Evolutionary conservation across 2,888 invertebrate genomes (phyloP), one percentile per base, ranked within the genome.

Genomic region (Lochmaea capreae): DNA sequence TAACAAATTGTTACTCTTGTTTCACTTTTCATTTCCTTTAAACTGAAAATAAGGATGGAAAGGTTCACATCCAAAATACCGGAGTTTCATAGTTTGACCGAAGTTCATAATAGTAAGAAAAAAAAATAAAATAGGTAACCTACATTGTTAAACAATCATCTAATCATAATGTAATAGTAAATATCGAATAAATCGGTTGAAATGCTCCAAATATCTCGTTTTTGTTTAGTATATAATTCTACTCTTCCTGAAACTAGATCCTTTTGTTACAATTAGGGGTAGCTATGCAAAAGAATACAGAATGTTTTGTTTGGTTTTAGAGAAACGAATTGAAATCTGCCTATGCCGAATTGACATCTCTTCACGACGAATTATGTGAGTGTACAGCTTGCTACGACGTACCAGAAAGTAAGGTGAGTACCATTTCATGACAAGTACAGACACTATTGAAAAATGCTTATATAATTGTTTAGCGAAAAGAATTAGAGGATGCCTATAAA

Each of bases 321-420:
- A 73, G 26, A 43, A 49, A 73, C 42, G 66, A 73, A 61, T 59
- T 74, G 12, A 49, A 74, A 59, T 52, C 68, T 33, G 72, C 72
- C 43, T 63, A 75, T 26, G 59, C 57, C 1, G 73, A 73, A 12
- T 52, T 77, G 39, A 67, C 52, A 74, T 26, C 58, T 2, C 43
- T 72, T 1, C 69, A 61, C 16, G 70, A 67, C 16, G 71, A 73
- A 16, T 2, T 57, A 59, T 57, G 61, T 8, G 68, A 73, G 26
- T 42, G 69, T 18, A 33, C 52, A 57, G 61, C 69, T 2, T 52
- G 65, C 4, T 65, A 66, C 42, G 69, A 75, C 10, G 61, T 54
- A 5, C 58, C 69, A 52, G 66, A 75, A 12, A 71, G 65, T 42
- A 73, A 67, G 22, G 62, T 63, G 16, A 43, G 43, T 16, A 43